Percentiles rank a stretch among this genome's conserved stretches.
Evolutionary conservation across 30 jellyfish, hydroid and myxozoan species (phyloP).

Genomic region (Aurelia sp.): DNA sequence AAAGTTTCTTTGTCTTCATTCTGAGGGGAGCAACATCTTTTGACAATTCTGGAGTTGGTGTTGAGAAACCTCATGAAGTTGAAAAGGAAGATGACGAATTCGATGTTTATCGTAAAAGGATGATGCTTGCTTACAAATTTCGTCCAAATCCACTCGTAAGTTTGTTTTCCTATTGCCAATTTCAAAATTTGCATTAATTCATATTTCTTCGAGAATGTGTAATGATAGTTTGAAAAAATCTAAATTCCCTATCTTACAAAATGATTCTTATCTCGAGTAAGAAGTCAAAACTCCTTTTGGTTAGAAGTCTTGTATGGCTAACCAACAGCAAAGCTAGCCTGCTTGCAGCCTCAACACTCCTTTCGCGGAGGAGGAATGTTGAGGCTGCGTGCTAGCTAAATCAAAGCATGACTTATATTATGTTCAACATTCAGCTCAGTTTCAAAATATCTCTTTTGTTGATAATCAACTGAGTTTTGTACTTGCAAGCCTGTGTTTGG

Average conservation of each 20-base stretch:
- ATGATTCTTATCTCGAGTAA: background rate
- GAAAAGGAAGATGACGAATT: conserved; percentile 87
- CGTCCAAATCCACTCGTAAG: conserved; percentile 97
- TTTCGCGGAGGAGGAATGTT: too few relatives aligned
- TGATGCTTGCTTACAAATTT: conserved; percentile 97
- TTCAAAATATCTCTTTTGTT: too few relatives aligned
- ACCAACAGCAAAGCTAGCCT: too few relatives aligned
- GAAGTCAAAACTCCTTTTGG: background rate
- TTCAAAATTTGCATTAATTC: background rate
- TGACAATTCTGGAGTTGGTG: conserved; percentile 96
- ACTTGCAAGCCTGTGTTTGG: too few relatives aligned
- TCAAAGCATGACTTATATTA: too few relatives aligned
- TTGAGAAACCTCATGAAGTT: conserved; percentile 82
- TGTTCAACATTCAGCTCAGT: too few relatives aligned
- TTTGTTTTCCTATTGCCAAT: background rate
- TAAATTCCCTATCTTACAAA: background rate
- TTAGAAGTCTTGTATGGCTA: too few relatives aligned
- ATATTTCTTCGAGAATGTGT: too few relatives aligned
- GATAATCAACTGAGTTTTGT: too few relatives aligned
- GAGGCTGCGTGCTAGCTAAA: too few relatives aligned
- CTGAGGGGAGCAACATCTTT: conserved; percentile 84
- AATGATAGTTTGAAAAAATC: too few relatives aligned
- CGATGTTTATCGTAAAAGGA: conserved; percentile 91
- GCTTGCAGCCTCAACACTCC: too few relatives aligned
- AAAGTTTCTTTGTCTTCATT: background rate